Evolutionary conservation across 2,113 vertebrate species (phyloP).

Genomic region (Monopterus albus): DNA sequence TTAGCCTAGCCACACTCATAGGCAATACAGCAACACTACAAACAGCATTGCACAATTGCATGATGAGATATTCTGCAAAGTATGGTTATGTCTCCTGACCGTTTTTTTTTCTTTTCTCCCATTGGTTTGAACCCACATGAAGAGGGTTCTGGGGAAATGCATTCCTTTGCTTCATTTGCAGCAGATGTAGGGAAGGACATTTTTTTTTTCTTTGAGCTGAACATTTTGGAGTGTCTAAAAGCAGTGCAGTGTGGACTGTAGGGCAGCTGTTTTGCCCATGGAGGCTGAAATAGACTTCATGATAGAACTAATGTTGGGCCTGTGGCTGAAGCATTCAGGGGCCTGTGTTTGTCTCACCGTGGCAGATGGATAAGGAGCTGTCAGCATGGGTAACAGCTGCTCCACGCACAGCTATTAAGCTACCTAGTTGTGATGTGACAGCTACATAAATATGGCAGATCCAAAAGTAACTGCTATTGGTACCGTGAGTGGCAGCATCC

Average conservation of each 20-base stretch:
- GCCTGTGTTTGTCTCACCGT: conserved; percentile 53
- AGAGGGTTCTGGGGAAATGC: conserved; percentile 69
- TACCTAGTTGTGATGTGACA: conserved; percentile 51
- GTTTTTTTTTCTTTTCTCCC: conserved; percentile 44
- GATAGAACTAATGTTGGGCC: conserved; percentile 70
- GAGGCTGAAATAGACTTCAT: conserved; percentile 79
- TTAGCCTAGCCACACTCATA: too few relatives aligned
- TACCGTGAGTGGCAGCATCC: neutral
- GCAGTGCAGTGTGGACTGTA: conserved; percentile 57
- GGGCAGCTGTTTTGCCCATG: conserved; percentile 79
- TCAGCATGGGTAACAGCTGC: conserved; percentile 72
- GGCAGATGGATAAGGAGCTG: conserved; percentile 77
- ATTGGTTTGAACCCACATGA: conserved; percentile 62
- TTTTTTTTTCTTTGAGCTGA: conserved; percentile 65
- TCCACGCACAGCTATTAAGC: conserved; percentile 53
- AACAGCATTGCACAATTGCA: neutral
- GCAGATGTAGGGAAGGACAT: conserved; percentile 80
- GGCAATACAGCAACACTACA: too few relatives aligned
- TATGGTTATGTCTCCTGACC: conserved; percentile 38
- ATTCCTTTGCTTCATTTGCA: conserved; percentile 83
- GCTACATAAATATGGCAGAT: conserved; percentile 19
- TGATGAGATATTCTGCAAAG: conserved; percentile 15
- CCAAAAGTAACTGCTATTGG: conserved; percentile 31
- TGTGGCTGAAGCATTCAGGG: conserved; percentile 63
- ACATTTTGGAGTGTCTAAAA: conserved; percentile 77